Evolutionary conservation across 1,140 invertebrate species (phyloP), one percentile per base, ranked within the genome.

Genomic region (Mylabris phalerata): DNA sequence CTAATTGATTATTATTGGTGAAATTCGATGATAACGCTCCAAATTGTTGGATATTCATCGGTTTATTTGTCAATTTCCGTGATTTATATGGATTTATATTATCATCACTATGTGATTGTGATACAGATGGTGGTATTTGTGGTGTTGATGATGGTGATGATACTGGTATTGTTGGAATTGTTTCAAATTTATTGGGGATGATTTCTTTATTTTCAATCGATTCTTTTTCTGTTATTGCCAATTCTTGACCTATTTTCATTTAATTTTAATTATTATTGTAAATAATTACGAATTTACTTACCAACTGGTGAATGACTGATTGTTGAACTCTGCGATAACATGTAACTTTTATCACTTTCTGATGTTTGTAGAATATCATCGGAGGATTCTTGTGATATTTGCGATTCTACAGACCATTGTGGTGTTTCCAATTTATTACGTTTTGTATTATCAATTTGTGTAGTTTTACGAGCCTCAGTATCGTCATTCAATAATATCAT

Each of bases 341-440:
- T 77, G 67, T 80, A 77, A 73, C 78, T 80, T 67, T 78, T 77
- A 46, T 79, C 79, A 54, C 79, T 80, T 65, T 82, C 80, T 6
- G 71, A 73, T 6, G 80, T 81, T 11, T 79, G 78, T 46, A 79
- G 45, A 11, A 74, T 50, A 54, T 72, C 79, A 66, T 82, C 81
- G 59, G 79, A 81, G 4, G 80, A 81, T 65, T 82, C 80, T 63
- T 81, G 78, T 4, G 80, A 81, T 66, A 80, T 77, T 69, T 82
- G 81, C 13, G 80, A 81, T 62, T 82, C 81, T 41, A 79, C 80
- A 7, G 81, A 82, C 81, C 81, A 82, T 52, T 82, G 79, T 3
- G 80, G 79, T 59, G 78, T 66, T 6, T 73, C 71, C 2, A 62
- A 24, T 64, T 72, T 72, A 32, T 61, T 65, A 7, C 65, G 48